Evolutionary conservation across 2,888 invertebrate species (phyloP), one percentile per base, ranked within the genome.

Genomic region (Dysmachus trigonus): DNA sequence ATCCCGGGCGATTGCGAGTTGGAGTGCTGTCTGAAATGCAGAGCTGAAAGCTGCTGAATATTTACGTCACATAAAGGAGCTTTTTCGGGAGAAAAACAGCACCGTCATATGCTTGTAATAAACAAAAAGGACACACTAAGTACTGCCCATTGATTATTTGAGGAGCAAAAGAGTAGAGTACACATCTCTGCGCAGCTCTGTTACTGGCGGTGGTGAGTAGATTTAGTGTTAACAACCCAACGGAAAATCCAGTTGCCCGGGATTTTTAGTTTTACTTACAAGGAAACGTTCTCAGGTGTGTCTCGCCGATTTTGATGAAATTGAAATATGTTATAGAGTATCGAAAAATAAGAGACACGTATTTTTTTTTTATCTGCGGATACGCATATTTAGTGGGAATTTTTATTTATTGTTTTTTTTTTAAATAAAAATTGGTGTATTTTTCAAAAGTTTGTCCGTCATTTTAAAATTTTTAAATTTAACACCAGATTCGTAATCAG

Each of bases 31-130:
- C 47, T 7, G 7, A 3, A 62, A 10, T 76, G 47, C n/a, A 79
- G 79, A 51, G 30, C 7, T 13, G 47, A 79, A 79, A 79, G 79
- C 79, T 79, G 47, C 79, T 79, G 51, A 79, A 51, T 79, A 47
- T 51, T n/a, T 51, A 79, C 79, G 79, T 79, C 79, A 79, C 41
- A 7, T 0, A n/a, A 10, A 15, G 41, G 51, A 79, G 79, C 79
- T 79, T 79, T 41, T 31, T 30, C 13, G 79, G 27, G 79, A 18
- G 27, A 79, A 18, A 8, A 47, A 7, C 79, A 51, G 76, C 5
- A 1, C 5, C 30, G 31, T n/a, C 33, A 15, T 76, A 18, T n/a
- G 38, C n/a, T 33, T n/a, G 47, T 22, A 15, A 10, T 4, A 27
- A 72, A 27, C 15, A 76, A 76, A 79, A 79, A 79, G 79, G 79